Evolutionary conservation across 1,140 invertebrate species (phyloP).

Genomic region (Drosophila willistoni): DNA sequence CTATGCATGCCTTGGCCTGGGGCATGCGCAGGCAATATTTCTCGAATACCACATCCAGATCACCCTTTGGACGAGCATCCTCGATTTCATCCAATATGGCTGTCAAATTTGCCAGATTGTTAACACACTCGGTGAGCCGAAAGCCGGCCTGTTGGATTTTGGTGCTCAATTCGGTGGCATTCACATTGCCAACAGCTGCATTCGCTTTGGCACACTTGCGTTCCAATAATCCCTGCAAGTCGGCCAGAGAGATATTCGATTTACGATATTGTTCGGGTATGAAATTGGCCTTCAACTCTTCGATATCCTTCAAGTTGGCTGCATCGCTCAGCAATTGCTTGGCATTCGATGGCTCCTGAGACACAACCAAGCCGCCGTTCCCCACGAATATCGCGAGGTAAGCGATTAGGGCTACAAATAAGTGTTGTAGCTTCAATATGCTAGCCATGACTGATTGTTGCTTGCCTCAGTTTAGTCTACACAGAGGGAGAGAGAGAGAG

Average conservation of each 20-base stretch:
- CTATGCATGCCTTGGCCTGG: slow-evolving; percentile 86
- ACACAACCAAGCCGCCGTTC: not conserved
- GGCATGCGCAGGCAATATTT: slow-evolving; percentile 87
- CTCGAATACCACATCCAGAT: slow-evolving; percentile 84
- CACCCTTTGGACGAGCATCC: slow-evolving; percentile 85
- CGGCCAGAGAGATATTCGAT: slow-evolving; percentile 46
- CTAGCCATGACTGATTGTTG: slow-evolving; percentile 30
- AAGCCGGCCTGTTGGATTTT: slow-evolving; percentile 46
- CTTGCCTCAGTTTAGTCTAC: not conserved
- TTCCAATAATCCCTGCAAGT: slow-evolving; percentile 49
- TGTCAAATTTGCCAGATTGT: slow-evolving; percentile 84
- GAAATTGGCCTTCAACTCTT: slow-evolving; percentile 45
- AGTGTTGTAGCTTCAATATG: slow-evolving; percentile 17
- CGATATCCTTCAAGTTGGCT: slow-evolving; percentile 35
- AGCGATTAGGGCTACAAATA: slow-evolving; percentile 6
- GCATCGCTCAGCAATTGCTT: slow-evolving; percentile 20
- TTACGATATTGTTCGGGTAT: slow-evolving; percentile 48
- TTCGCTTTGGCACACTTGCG: slow-evolving; percentile 67
- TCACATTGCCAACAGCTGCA: slow-evolving; percentile 20
- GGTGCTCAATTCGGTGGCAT: slow-evolving; percentile 30
- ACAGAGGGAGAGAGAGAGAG: not conserved
- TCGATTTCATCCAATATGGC: slow-evolving; percentile 86
- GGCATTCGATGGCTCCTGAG: not conserved
- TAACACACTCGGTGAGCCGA: slow-evolving; percentile 82
- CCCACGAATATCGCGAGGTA: not conserved